These are phyloP conservation scores for Mugil cephalus DNA, from an alignment of 2,113 vertebrate species.

Conservation along the genomic window DNA sequence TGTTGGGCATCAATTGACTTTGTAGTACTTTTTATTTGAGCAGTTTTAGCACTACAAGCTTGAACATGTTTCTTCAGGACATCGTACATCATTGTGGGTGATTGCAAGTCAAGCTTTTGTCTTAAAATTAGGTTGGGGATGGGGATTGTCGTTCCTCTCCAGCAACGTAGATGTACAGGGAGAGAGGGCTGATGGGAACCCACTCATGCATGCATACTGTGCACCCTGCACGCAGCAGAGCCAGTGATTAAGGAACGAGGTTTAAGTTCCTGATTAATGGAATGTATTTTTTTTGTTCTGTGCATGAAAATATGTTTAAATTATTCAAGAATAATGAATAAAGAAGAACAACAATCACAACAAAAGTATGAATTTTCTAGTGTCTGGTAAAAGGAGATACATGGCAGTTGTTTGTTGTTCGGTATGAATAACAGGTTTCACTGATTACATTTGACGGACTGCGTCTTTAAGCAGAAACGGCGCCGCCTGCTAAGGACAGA, in stretches of 20 bases:
- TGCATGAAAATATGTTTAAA: conserved; percentile 31
- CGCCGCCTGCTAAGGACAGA: background rate
- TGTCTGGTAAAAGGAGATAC: background rate
- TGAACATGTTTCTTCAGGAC: background rate
- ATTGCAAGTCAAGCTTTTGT: background rate
- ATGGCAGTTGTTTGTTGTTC: conserved; percentile 17
- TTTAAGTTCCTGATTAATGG: conserved; percentile 67
- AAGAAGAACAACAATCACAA: conserved; percentile 25
- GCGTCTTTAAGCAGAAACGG: conserved; percentile 10
- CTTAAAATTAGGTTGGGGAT: background rate
- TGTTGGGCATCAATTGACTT: conserved; percentile 22
- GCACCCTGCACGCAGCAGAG: conserved; percentile 7
- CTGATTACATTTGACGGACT: conserved; percentile 27
- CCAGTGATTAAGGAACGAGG: conserved; percentile 32
- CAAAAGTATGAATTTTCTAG: conserved; percentile 25
- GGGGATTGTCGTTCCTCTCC: conserved; percentile 1
- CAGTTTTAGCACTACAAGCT: background rate
- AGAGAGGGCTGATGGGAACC: conserved; percentile 39
- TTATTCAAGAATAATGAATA: conserved; percentile 53
- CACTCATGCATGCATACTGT: conserved; percentile 45
- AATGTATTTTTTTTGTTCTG: conserved; percentile 26
- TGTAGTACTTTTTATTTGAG: background rate
- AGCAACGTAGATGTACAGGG: background rate
- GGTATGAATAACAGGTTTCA: conserved; percentile 1
- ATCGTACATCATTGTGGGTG: conserved; percentile 2